Base-by-base conservation (phyloP, 2,888 invertebrate genomes). In the Blera fallax region DNA sequence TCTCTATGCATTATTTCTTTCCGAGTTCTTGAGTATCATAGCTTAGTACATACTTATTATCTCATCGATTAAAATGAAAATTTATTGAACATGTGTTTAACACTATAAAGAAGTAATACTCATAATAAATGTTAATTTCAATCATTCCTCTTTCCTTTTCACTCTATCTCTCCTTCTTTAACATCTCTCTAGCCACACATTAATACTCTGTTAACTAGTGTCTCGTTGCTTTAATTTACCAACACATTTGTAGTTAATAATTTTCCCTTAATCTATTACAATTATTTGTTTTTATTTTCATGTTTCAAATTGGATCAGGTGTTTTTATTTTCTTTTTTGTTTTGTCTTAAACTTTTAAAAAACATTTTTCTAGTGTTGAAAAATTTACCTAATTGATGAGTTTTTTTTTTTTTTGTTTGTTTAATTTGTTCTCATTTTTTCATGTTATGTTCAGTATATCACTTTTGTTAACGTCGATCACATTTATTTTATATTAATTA, bases 391-490 rank as follows among this genome's bases (percentile, higher is more conserved):
- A 84, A 84, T 40, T 67, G 69, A 70, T 70, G 76, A 45, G 37
- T 69, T 52, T 40, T 11, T 24, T 65, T 64, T 52, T 40, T 73
- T 16, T 40, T 52, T 72, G 8, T 40, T 54, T 52, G 24, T 29
- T 62, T 67, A 32, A 18, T 56, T 67, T 70, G 60, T 62, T 50
- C 48, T 74, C 77, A 77, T 14, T 70, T 76, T 60, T 43, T 70
- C 77, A 70, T 83, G 83, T 73, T 74, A 79, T 85, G 64, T 80
- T 80, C 84, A 85, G 80, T 80, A 85, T 85, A 85, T 85, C 84
- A 85, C 84, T 60, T 85, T 76, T 80, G 84, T 80, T 76, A 80
- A 85, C 84, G 84, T 85, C 74, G 70, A 85, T 85, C 84, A 80
- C 84, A 84, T 79, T 80, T 70, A 77, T 70, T 77, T 72, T 40